Conservation (phyloP, 1,140 invertebrate genomes). For the Bombus superbus region DNA sequence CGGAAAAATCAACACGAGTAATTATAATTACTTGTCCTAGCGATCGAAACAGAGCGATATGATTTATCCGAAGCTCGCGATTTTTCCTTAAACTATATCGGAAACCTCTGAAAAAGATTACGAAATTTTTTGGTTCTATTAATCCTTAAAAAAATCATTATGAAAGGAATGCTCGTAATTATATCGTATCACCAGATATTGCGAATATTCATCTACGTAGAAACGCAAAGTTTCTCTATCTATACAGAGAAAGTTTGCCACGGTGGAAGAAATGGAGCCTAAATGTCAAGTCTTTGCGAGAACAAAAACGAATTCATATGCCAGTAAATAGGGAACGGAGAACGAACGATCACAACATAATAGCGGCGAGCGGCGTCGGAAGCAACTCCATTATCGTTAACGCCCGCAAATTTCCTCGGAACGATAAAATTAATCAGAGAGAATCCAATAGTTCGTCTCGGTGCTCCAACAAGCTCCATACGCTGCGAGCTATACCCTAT, state of each 20-base stretch:
- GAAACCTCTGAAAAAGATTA: too few relatives aligned
- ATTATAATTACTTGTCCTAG: too few relatives aligned
- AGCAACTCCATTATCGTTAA: slow-evolving; percentile 27
- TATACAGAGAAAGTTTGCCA: not conserved
- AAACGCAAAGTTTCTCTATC: not conserved
- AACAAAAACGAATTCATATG: not conserved
- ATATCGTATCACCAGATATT: too few relatives aligned
- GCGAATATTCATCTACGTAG: too few relatives aligned
- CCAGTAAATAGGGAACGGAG: not conserved
- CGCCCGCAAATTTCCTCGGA: slow-evolving; percentile 13
- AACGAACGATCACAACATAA: not conserved
- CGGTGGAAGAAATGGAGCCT: not conserved
- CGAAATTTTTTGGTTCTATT: too few relatives aligned
- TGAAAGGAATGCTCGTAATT: too few relatives aligned
- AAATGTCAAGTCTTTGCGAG: not conserved
- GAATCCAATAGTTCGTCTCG: not conserved
- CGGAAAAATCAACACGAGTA: too few relatives aligned
- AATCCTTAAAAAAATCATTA: too few relatives aligned
- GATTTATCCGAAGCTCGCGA: too few relatives aligned
- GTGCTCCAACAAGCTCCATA: not conserved
- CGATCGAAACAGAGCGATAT: too few relatives aligned
- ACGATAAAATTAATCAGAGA: slow-evolving; percentile 28
- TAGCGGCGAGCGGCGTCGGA: not conserved
- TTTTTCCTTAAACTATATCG: too few relatives aligned
- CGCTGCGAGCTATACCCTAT: not conserved